Evolutionary conservation across 1,140 invertebrate genomes (phyloP), one percentile per base, ranked within the genome.

Genomic region (Pygmarrhopalites habei): DNA sequence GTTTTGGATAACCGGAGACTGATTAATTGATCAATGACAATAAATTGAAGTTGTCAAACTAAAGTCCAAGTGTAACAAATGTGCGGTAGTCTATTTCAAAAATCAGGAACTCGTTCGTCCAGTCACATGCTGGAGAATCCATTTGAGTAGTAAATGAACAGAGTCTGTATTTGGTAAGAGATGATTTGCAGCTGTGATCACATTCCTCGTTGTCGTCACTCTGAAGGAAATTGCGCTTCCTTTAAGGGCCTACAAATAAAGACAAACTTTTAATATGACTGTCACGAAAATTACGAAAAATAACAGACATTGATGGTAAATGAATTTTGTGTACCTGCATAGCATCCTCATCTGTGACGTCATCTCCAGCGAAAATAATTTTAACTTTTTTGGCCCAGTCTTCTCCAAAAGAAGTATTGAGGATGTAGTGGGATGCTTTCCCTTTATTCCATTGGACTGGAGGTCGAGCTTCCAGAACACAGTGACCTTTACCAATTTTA

Each of bases 391-490:
- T 89, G 72, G 86, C 88, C 90, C 91, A 94, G 74, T 93, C 90
- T 0, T 92, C 81, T 15, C 90, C 91, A 74, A 92, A 92, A 32
- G 89, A 86, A 1, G 89, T 92, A 58, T 90, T 82, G 32, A 93
- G 73, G 68, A 93, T 93, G 73, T 93, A 92, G 70, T 92, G 89
- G 0, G 88, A 90, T 47, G 90, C 91, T 44, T 89, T 83, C 1
- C 66, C 90, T 75, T 94, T 93, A 73, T 93, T 89, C 90, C 90
- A 93, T 72, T 89, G 82, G 0, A 93, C 89, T 0, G 89, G 89
- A 32, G 90, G 90, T 69, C 88, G 87, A 0, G 89, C 90, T 76
- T 94, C 90, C 15, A 92, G 80, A 0, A 89, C 89, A 72, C 87
- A 90, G 73, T 90, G 88, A 12, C 88, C 88, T 43, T 83, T 52